phyloP scores from a whole-genome alignment of 2,113 vertebrate species.

The Equus przewalskii region DNA sequence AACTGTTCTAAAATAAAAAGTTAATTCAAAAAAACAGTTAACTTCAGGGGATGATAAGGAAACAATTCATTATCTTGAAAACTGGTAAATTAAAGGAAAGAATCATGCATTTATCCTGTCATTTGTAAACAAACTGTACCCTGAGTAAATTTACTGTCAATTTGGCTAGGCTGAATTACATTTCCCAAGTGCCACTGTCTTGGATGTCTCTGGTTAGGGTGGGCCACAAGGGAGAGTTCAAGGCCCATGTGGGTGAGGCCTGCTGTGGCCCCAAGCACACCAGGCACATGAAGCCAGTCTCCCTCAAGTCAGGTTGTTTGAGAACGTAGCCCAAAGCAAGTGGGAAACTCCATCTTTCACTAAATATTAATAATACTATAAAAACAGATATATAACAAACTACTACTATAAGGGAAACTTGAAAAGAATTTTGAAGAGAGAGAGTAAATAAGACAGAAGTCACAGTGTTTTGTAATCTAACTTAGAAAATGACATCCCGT shows the following conservation, averaged over 20 bases:
- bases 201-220: not conserved
- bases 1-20: constrained; percentile 32
- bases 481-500: not conserved
- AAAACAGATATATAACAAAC: not conserved
- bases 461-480: not conserved
- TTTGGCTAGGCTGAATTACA: not conserved
- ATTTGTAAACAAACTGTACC: not conserved
- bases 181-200: not conserved
- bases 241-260: not conserved
- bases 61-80: constrained; percentile 4
- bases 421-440: not conserved
- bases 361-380: not conserved
- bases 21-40: not conserved
- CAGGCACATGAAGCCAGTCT: not conserved
- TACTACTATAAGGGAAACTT: not conserved
- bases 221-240: not conserved
- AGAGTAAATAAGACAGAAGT: not conserved
- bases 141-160: not conserved
- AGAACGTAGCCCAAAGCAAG: not conserved
- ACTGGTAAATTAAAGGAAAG: not conserved
- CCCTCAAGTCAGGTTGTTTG: not conserved
- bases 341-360: not conserved
- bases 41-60: not conserved
- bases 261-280: not conserved
- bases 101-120: not conserved